Base-by-base conservation (phyloP, 2,888 invertebrate species). In the Lepas anatifera region DNA sequence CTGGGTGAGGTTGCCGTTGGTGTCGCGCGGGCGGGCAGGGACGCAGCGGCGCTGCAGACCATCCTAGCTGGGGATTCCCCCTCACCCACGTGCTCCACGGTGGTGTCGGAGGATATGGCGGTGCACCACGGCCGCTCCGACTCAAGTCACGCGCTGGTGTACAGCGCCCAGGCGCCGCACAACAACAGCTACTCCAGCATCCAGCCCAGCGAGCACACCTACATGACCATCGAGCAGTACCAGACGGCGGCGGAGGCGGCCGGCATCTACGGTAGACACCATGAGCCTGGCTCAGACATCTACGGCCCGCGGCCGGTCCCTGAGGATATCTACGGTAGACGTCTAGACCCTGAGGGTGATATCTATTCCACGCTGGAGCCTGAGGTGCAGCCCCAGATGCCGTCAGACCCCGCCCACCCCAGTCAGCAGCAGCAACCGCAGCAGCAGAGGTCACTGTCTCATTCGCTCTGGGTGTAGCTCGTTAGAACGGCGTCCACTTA, bases 171-270 rank as follows among this genome's bases (percentile, higher is more conserved):
- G 37, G 73, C 72, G 27, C 72, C 72, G 29, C 70, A 70, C n/a
- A 72, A 72, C 52, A 71, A 68, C 52, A 73, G 72, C 67, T 72
- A 72, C 64, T 71, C 71, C 43, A 73, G 72, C 50, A 70, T 72
- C 32, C 72, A 73, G 69, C 72, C 73, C n/a, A 69, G 72, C 35
- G 72, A 73, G 71, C 73, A 73, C 67, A 71, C 72, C 58, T 73
- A 73, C 70, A 73, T 72, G 72, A 73, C 73, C 64, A 73, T 73
- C 64, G 73, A 73, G 52, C 66, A 66, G 39, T 66, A 66, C 66
- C 37, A 41, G 25, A 25, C 66, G 66, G 25, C 37, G 39, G 25
- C 41, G 11, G 41, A 41, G 25, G n/a, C 66, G 25, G 66, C 25
- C 66, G n/a, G n/a, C n/a, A n/a, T n/a, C n/a, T n/a, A n/a, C n/a